Evolutionary conservation across 1,140 invertebrate genomes (phyloP), one percentile per base, ranked within the genome.

Genomic region (Idris sp.): DNA sequence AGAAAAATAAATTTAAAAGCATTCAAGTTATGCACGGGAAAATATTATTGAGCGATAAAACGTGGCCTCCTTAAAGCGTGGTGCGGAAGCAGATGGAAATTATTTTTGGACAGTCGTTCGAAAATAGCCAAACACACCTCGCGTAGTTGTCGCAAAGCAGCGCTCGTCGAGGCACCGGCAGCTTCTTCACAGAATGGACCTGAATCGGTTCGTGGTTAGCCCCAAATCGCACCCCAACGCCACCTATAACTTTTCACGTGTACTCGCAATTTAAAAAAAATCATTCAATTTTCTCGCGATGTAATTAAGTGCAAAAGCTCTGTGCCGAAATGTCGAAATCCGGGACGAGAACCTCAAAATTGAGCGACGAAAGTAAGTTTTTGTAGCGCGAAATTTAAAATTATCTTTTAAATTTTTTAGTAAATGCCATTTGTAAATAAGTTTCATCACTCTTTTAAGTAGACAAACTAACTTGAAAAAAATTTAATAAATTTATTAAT

Each of bases 331-430:
- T 77, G 74, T 77, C 72, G 59, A 48, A 46, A 10, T 54, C 58
- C 41, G 53, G 71, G 25, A 67, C 78, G 44, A 74, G 78, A 53
- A 75, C 68, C 14, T 76, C 76, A 13, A 79, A 69, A 56, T 73
- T 79, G 19, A 19, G 61, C 43, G 68, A 76, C 33, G 69, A 74
- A 49, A 61, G 78, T 78, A 56, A 81, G 77, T 46, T 36, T 26
- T 44, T 14, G 40, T 10, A 14, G 26, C 16, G 18, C 30, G 19
- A 4, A 28, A 31, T 7, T 2, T n/a, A 6, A 14, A 26, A 30
- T 28, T 28, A 16, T 25, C 41, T n/a, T n/a, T n/a, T n/a, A 30
- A 30, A 30, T 16, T 49, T 1, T 11, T 22, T 22, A 4, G 19
- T 6, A 22, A 6, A 22, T 22, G 19, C 19, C 3, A 22, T 22